Base-by-base conservation (phyloP, 1,140 invertebrate species). In the Drosophila murphyi region DNA sequence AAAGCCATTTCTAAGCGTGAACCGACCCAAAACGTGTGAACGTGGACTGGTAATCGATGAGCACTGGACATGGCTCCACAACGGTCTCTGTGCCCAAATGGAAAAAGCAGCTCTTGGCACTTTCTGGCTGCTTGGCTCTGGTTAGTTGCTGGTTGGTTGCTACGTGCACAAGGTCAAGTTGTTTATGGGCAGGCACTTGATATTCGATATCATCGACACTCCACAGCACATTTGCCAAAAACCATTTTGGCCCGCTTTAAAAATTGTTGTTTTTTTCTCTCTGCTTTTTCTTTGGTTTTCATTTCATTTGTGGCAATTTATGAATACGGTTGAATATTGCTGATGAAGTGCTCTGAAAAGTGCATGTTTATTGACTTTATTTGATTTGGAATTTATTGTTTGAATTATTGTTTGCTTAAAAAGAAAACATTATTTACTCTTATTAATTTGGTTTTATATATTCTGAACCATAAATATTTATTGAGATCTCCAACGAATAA, bases 131-230 rank as follows among this genome's bases (percentile, higher is more conserved):
- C 20, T 20, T 20, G 20, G 20, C 20, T 20, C 20, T 29, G 28
- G 32, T 47, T 39, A 41, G 12, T 48, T 20, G 31, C 5, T 12
- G 35, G 8, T 45, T 55, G 28, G 31, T 50, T 45, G 74, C 45
- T 87, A 88, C 83, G 83, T 88, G 83, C 83, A 80, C 83, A 88
- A 88, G 83, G 83, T 88, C 83, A 88, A 88, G 83, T 88, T 88
- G 83, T 88, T 88, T 88, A 88, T 88, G 83, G 83, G 67, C 80
- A 72, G 70, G 20, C 80, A 88, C 82, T 87, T 88, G 80, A 87
- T 88, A 88, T 73, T 87, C 74, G 82, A 86, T 86, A 86, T 87
- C 82, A 82, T 87, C 72, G 81, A 68, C 68, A 69, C 45, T 45
- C 59, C 72, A 41, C 61, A 59, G 52, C 68, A 39, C 39, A 56